Evolutionary conservation across 2,888 invertebrate species (phyloP).

Genomic region (Pogonocherus hispidulus): DNA sequence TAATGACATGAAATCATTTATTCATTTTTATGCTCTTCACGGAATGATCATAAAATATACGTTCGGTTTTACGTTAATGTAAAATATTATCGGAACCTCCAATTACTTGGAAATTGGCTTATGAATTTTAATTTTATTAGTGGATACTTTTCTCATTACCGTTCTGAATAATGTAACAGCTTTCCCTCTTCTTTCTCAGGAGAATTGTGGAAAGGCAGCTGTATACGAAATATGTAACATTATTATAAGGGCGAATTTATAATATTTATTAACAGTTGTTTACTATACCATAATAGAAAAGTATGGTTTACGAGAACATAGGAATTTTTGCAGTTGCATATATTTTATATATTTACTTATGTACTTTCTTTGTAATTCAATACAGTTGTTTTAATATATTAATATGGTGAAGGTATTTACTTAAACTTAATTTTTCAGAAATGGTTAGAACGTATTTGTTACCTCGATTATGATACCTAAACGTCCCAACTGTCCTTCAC

Average conservation of each 20-base stretch:
- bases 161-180: background rate
- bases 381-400: no score
- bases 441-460: no score
- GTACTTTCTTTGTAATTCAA: no score
- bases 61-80: constrained; percentile 13
- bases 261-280: background rate
- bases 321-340: no score
- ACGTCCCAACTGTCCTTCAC: no score
- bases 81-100: constrained; percentile 8
- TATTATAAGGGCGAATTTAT: background rate
- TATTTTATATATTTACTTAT: no score
- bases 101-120: background rate
- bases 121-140: constrained; percentile 15
- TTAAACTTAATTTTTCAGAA: no score
- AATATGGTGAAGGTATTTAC: no score
- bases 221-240: background rate
- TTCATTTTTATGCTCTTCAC: constrained; percentile 11
- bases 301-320: no score
- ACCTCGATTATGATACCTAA: no score
- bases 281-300: no score
- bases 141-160: background rate
- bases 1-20: constrained; percentile 20
- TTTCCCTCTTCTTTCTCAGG: background rate
- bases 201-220: background rate
- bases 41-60: constrained; percentile 19